Evolutionary conservation across 2,888 invertebrate species (phyloP), one percentile per base, ranked within the genome.

Genomic region (Coelinius sp.): DNA sequence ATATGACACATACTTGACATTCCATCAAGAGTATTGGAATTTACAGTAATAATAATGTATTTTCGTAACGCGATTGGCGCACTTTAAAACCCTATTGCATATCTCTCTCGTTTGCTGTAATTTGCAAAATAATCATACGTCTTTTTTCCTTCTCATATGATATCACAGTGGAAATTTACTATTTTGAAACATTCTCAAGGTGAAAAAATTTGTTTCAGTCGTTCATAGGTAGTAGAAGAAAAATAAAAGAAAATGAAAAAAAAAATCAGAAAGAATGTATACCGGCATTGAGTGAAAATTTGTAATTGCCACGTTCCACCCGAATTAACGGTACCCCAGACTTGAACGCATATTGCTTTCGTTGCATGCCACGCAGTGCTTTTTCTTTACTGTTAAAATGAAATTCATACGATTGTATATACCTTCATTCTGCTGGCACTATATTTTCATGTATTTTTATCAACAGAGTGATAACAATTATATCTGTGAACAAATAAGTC

Each of bases 231-330:
- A 2, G 22, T 46, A 31, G n/a, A n/a, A n/a, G n/a, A n/a, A n/a
- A n/a, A n/a, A n/a, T n/a, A 35, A 52, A 22, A 25, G 46, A 38
- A 38, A n/a, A n/a, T n/a, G n/a, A n/a, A 59, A 67, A 73, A 71
- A 73, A 41, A 71, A 62, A 71, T 63, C 8, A 44, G 62, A 70
- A 59, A 64, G 53, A 73, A 62, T 53, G 70, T 68, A 64, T 66
- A 64, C 35, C 46, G 62, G 52, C 52, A 35, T 52, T n/a, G 59
- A 46, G 68, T 68, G 74, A 75, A 73, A 78, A 78, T 77, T 76
- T 63, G 75, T 76, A 75, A 78, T 77, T 76, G 75, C 71, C 70
- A 74, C 75, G 77, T 78, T 76, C 77, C 74, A 77, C 69, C 73
- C 75, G 73, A 78, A 78, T 78, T 78, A 78, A 78, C 78, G 78